Evolutionary conservation across 2,888 invertebrate species (phyloP), one percentile per base, ranked within the genome.

Genomic region (Dione juno): DNA sequence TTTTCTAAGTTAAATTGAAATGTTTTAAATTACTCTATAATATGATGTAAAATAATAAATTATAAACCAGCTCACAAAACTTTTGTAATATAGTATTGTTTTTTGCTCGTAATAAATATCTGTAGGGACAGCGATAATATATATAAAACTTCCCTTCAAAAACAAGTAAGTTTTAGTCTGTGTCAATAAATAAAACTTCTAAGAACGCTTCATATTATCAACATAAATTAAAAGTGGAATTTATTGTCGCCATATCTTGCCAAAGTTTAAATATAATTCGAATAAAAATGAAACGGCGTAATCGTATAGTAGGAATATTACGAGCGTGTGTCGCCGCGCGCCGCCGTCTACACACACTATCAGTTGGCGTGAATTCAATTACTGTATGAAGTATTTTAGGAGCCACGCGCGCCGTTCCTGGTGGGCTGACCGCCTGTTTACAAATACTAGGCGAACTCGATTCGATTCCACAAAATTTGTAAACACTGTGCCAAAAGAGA

Each of bases 381-480:
- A 90, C 90, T 92, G 89, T 89, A 89, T 86, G 87, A 89, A 82
- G 89, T 92, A 93, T 92, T 92, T 92, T 88, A 77, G 88, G 92
- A 90, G 83, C 83, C 88, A 88, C 86, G 87, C 89, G 86, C 85
- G 84, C 82, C 80, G 82, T 80, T 80, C 77, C 79, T 81, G 81
- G 74, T 69, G 74, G 72, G 74, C 76, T 66, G 72, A 80, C 82
- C 82, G 84, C 87, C 86, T 92, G 92, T 92, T 92, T 92, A 92
- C 92, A 89, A 93, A 93, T 92, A 91, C 86, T 89, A 87, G 86
- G 83, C 87, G 84, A 85, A 87, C 86, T 87, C 88, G 87, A 88
- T 90, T 89, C 87, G 84, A 89, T 89, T 90, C 83, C 88, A 82
- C 84, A 79, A 84, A 87, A 88, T 90, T 89, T 87, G 88, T 91